Evolutionary conservation across 1,140 invertebrate species (phyloP).

Genomic region (Ptiloglossa arizonensis): DNA sequence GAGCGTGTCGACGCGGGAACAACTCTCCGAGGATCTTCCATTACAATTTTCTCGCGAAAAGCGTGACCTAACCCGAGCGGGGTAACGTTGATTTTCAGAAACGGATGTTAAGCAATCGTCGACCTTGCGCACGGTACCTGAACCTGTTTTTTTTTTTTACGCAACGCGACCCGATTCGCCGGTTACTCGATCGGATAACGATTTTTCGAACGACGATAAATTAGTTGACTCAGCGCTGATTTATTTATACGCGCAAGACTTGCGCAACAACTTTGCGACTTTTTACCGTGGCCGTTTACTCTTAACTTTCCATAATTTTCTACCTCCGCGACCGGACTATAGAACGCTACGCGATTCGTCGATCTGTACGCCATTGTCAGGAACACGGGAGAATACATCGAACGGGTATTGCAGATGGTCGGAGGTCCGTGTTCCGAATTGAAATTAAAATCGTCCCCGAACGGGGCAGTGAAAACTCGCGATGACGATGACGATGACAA

Average conservation of each 20-base stretch:
- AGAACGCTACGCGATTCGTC: not conserved
- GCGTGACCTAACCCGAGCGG: too few relatives aligned
- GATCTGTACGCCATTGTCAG: not conserved
- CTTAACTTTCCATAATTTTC: constrained; percentile 2
- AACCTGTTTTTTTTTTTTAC: constrained; percentile 1
- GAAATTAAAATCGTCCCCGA: constrained; percentile 7
- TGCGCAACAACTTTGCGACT: not conserved
- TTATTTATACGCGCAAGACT: not conserved
- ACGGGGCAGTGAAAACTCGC: constrained; percentile 17
- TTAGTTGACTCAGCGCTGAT: not conserved
- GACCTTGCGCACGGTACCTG: not conserved
- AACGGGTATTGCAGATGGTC: not conserved
- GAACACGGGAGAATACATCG: not conserved
- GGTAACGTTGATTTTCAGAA: constrained; percentile 7
- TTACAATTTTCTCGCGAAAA: too few relatives aligned
- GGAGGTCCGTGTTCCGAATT: constrained; percentile 31
- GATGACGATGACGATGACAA: too few relatives aligned
- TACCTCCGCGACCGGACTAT: not conserved
- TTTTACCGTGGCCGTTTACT: too few relatives aligned
- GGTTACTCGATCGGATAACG: not conserved
- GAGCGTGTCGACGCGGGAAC: too few relatives aligned
- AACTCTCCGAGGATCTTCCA: too few relatives aligned
- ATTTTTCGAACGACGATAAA: not conserved
- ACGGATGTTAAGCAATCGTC: not conserved
- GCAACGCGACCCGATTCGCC: not conserved